Base-by-base conservation (phyloP, 2,888 invertebrate species). In the Melanchra persicariae region DNA sequence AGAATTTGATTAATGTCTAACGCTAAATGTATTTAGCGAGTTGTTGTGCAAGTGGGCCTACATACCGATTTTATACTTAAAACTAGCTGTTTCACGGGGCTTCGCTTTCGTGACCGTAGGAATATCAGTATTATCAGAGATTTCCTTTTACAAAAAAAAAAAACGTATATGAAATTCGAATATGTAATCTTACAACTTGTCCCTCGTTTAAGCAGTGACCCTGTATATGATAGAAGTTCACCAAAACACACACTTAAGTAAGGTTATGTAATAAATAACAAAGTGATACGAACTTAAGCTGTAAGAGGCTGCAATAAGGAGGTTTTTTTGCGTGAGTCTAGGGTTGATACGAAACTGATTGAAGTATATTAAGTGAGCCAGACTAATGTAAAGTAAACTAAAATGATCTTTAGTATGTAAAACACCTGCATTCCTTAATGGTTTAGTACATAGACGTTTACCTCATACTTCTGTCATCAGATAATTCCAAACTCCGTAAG, bases 231-330 rank as follows among this genome's bases (percentile, higher is more conserved):
- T 51, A 59, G 58, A 62, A 76, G 64, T 79, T 79, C 57, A 78
- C 61, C 55, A 45, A 77, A 78, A 79, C 69, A 83, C 60, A 76
- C 79, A 73, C 71, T 72, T 70, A 70, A 73, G 69, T 70, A 75
- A 70, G 70, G 43, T 62, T 57, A 59, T 69, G 55, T 58, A 71
- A 81, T 79, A 79, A 79, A 83, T 71, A 81, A 76, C 73, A 59
- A 70, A 73, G 77, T 55, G 73, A 79, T 75, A 71, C 47, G 55
- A 73, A 70, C 76, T 74, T 75, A 78, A 61, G 59, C 64, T 71
- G 57, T 67, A 69, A 75, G 69, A 76, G 70, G 30, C 51, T 74
- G 75, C 61, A 78, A 69, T 83, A 79, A 81, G 82, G 71, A 83
- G 61, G 79, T 70, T 74, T 83, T 61, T 65, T 78, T 76, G 76